phyloP scores from a whole-genome alignment of 2,797 vertebrate species.

The Gallinago solitaria region DNA sequence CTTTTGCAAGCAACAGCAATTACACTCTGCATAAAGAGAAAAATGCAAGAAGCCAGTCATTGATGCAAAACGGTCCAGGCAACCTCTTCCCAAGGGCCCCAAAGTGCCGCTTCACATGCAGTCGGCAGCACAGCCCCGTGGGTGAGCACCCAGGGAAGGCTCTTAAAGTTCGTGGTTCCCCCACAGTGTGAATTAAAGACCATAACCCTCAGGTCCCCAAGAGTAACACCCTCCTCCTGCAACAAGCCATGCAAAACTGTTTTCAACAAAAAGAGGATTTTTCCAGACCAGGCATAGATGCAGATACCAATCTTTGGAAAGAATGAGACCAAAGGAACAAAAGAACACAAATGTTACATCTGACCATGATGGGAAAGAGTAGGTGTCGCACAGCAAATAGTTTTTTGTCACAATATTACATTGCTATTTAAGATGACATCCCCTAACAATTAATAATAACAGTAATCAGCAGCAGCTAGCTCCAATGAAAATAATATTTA shows the following conservation, averaged over 20 bases:
- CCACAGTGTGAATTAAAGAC: accelerated
- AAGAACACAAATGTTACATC: neutral
- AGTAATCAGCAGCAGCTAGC: neutral
- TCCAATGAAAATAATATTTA: neutral
- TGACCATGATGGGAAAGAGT: neutral
- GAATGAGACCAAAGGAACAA: accelerated
- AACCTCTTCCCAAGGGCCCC: accelerated
- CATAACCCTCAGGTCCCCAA: accelerated
- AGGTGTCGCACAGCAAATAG: accelerated
- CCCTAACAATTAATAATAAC: neutral
- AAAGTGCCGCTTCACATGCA: accelerated
- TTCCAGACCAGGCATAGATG: neutral
- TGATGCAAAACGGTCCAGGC: too few relatives aligned
- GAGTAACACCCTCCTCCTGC: neutral
- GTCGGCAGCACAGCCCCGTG: accelerated
- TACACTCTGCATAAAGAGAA: neutral
- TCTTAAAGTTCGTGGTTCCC: neutral
- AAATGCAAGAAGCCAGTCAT: neutral
- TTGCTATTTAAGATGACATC: neutral
- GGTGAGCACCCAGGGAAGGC: neutral
- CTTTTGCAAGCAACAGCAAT: neutral
- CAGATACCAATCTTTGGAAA: neutral
- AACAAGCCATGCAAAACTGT: neutral
- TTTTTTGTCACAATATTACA: neutral
- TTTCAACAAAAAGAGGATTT: neutral